Conservation (phyloP, 1,140 invertebrate genomes). For the Zaprionus africanus region DNA sequence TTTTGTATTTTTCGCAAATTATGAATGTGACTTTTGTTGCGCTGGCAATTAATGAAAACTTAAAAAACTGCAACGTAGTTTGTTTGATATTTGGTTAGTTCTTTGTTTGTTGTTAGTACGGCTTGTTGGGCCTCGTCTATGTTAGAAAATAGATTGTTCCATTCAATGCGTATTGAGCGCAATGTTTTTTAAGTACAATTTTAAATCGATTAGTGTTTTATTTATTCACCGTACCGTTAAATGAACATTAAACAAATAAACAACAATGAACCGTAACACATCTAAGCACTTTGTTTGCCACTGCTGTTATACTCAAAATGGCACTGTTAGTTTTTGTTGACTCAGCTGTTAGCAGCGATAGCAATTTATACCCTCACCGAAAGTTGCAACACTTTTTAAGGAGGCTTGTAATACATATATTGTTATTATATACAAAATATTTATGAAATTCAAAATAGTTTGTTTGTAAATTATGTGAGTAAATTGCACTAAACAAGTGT, state of each 20-base stretch:
- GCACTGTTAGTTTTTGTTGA: background rate
- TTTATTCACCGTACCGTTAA: constrained; percentile 46
- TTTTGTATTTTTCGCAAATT: background rate
- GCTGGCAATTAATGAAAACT: constrained; percentile 32
- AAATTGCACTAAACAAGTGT: background rate
- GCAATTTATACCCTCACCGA: background rate
- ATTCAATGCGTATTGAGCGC: background rate
- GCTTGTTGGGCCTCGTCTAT: constrained; percentile 1
- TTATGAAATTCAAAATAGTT: background rate
- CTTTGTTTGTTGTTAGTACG: constrained; percentile 24
- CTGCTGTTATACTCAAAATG: constrained; percentile 24
- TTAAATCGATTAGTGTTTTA: constrained; percentile 32
- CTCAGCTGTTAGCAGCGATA: constrained; percentile 5
- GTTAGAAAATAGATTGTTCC: background rate
- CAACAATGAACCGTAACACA: constrained; percentile 38
- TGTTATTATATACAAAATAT: background rate
- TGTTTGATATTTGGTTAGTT: constrained; percentile 23
- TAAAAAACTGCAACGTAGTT: constrained; percentile 37
- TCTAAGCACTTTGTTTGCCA: constrained; percentile 7
- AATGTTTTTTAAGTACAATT: background rate
- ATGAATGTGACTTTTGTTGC: constrained; percentile 29
- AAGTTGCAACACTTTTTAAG: background rate
- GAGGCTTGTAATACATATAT: background rate
- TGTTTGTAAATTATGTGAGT: background rate
- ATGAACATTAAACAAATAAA: constrained; percentile 50